These are phyloP conservation scores for Acanthis flammea DNA, from an alignment of 2,797 vertebrate species.

Conservation along the genomic window DNA sequence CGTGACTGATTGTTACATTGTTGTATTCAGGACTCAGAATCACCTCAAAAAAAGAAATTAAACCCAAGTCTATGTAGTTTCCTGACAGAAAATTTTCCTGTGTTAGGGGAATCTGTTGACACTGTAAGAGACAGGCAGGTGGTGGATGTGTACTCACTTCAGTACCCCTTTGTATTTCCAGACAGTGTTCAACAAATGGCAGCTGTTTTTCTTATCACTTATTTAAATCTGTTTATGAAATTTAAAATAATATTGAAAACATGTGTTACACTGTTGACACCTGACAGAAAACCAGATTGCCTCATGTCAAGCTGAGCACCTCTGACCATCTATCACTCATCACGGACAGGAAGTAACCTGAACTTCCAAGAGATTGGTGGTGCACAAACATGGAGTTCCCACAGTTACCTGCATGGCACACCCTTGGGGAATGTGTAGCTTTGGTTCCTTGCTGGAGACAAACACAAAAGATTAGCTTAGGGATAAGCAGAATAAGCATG, in stretches of 20 bases:
- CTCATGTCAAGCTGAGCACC: not conserved
- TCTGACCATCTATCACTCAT: not conserved
- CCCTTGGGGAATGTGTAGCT: not conserved
- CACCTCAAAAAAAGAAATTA: not conserved
- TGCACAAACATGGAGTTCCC: not conserved
- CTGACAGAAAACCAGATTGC: not conserved
- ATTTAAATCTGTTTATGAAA: not conserved
- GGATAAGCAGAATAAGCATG: not conserved
- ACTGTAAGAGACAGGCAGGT: not conserved
- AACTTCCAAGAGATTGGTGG: not conserved
- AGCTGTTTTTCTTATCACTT: not conserved
- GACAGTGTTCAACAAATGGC: not conserved
- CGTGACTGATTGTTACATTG: not conserved
- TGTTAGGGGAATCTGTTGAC: not conserved
- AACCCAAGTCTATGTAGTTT: not conserved
- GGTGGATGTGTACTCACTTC: not conserved
- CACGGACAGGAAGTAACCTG: not conserved
- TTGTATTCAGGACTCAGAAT: not conserved
- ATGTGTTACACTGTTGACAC: not conserved
- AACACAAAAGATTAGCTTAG: fast-evolving
- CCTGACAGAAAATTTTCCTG: not conserved
- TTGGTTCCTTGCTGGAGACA: not conserved
- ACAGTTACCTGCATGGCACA: not conserved
- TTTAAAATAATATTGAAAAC: not conserved
- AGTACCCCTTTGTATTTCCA: not conserved